phyloP scores from a whole-genome alignment of 2,113 vertebrate genomes.

The Lophotis ruficrista region DNA sequence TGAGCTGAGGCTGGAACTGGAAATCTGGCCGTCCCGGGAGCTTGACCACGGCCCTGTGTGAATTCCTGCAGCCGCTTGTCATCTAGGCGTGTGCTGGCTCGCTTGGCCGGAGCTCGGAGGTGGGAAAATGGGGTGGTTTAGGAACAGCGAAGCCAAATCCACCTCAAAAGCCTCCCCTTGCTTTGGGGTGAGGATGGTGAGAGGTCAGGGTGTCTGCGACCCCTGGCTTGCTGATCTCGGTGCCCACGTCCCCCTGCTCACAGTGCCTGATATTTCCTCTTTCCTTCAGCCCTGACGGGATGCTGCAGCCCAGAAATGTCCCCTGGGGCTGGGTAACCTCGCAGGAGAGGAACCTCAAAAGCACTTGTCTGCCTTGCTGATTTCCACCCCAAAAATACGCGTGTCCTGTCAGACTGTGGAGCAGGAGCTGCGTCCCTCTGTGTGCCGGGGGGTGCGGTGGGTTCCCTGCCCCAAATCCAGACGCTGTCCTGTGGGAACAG shows the following conservation, averaged over 20 bases:
- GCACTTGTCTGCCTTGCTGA: background rate
- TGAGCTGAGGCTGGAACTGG: background rate
- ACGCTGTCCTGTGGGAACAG: background rate
- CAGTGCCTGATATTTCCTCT: fast-evolving
- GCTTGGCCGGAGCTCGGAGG: background rate
- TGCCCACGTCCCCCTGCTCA: fast-evolving
- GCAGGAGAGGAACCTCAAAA: background rate
- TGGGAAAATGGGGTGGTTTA: background rate
- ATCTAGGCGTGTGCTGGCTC: background rate
- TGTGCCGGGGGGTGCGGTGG: fast-evolving
- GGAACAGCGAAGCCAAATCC: background rate
- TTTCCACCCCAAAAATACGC: background rate
- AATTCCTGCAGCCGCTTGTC: background rate
- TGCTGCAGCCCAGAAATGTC: background rate
- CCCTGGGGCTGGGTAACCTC: background rate
- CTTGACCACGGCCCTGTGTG: fast-evolving
- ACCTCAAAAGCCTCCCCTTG: background rate
- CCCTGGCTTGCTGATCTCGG: fast-evolving
- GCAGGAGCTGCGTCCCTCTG: background rate
- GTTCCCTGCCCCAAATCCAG: background rate
- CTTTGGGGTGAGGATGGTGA: background rate
- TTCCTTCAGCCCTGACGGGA: background rate
- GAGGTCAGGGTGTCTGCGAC: background rate
- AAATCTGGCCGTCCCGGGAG: background rate
- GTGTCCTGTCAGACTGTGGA: fast-evolving